Percentiles rank a stretch among this genome's conserved stretches.
Conservation (phyloP, 1,140 invertebrate genomes). For the Zaprionus africanus region DNA sequence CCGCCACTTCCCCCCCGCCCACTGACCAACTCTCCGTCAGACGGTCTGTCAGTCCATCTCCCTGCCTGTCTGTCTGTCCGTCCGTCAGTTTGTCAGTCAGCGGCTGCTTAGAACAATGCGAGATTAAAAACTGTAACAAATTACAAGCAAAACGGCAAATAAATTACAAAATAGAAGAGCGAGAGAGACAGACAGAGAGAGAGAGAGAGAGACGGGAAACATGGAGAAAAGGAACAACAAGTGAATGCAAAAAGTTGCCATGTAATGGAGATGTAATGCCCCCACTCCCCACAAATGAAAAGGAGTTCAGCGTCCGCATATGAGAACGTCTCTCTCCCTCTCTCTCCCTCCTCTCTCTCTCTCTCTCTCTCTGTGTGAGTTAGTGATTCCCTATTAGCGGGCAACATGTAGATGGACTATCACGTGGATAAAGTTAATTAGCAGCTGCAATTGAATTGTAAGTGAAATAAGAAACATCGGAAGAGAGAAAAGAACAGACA, state of each 20-base stretch:
- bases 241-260: constrained; percentile 28
- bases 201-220: constrained; percentile 3
- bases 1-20: constrained; percentile 2
- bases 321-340: background rate
- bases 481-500: background rate
- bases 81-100: constrained; percentile 51
- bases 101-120: constrained; percentile 76
- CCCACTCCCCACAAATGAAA: background rate
- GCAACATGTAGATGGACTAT: constrained; percentile 8
- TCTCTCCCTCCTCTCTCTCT: background rate
- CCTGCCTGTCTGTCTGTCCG: constrained; percentile 24
- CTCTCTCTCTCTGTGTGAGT: background rate
- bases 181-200: constrained; percentile 34
- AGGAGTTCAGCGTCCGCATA: constrained; percentile 33
- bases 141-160: constrained; percentile 81
- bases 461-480: background rate
- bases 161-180: constrained; percentile 73
- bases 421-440: constrained; percentile 45
- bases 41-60: constrained; percentile 14
- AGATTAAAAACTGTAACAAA: constrained; percentile 82
- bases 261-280: background rate
- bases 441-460: constrained; percentile 24
- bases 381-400: background rate
- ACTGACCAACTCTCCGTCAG: constrained; percentile 27
- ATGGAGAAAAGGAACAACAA: constrained; percentile 13